Evolutionary conservation across 2,113 vertebrate species (phyloP), one percentile per base, ranked within the genome.

Genomic region (Thalassarche chlororhynchos): DNA sequence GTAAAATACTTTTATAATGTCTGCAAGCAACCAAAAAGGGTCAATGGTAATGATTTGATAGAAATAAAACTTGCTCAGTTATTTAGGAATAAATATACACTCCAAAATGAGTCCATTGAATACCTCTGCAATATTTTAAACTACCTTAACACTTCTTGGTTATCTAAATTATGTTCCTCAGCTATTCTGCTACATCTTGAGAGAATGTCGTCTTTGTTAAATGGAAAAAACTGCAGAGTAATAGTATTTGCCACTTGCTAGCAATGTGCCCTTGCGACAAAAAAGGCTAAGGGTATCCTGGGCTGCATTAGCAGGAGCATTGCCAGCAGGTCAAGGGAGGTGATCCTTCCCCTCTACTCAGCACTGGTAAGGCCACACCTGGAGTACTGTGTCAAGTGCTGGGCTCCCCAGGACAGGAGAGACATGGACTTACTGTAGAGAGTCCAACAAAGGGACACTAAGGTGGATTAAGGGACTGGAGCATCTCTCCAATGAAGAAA

Each of bases 251-350:
- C 18, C 17, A 52, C 84, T 26, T 86, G 36, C 10, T 36, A 91
- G 32, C 29, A 60, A 68, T 0, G 17, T 47, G 44, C 14, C 34
- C 29, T 46, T 36, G 24, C 1, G 6, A 40, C 12, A 60, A 60
- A 75, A 57, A 72, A 26, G 18, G 54, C 28, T n/a, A 31, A 72
- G 20, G 18, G 49, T 58, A 29, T 34, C 34, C 44, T 54, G 28
- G 38, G 60, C 31, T 87, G 51, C 7, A 32, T 40, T 13, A 68
- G 78, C 10, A 78, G 8, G 1, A 84, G 19, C 20, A n/a, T 2
- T 40, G 58, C 18, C n/a, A 70, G 61, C 6, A 64, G 12, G 36
- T 2, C 0, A 0, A 75, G 21, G 29, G 24, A 69, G 10, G 14
- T 72, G 34, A 84, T 11, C 21, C 21, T 40, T 64, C 10, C 17